Evolutionary conservation across 2,113 vertebrate species (phyloP).

Genomic region (Donacobius atricapilla): DNA sequence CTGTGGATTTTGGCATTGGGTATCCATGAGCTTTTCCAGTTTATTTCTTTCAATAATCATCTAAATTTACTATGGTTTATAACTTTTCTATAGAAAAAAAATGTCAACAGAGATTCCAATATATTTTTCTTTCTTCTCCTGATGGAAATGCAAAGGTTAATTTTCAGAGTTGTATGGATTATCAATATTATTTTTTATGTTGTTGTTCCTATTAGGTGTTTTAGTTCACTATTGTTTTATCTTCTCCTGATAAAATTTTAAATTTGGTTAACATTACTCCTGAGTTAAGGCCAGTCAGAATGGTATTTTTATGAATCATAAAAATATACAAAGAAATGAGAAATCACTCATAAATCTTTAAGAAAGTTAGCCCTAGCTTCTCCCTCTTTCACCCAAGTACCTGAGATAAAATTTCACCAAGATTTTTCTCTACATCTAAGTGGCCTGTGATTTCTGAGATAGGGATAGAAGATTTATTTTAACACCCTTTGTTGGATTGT

Average conservation of each 20-base stretch:
- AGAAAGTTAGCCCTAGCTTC: neutral
- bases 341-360: neutral
- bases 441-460: neutral
- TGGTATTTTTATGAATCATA: neutral
- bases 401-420: neutral
- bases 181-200: neutral
- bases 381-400: neutral
- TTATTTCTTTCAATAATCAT: neutral
- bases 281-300: neutral
- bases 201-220: neutral
- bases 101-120: neutral
- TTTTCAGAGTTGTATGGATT: neutral
- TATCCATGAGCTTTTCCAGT: neutral
- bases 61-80: neutral
- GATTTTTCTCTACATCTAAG: neutral
- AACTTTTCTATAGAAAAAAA: neutral
- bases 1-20: neutral
- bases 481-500: neutral
- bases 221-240: neutral
- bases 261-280: neutral
- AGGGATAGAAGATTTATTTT: neutral
- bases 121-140: neutral
- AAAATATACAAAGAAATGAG: neutral
- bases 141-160: neutral
- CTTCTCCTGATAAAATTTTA: neutral